Base-by-base conservation (phyloP, 1,140 invertebrate genomes). In the Pteromalus puparum region DNA sequence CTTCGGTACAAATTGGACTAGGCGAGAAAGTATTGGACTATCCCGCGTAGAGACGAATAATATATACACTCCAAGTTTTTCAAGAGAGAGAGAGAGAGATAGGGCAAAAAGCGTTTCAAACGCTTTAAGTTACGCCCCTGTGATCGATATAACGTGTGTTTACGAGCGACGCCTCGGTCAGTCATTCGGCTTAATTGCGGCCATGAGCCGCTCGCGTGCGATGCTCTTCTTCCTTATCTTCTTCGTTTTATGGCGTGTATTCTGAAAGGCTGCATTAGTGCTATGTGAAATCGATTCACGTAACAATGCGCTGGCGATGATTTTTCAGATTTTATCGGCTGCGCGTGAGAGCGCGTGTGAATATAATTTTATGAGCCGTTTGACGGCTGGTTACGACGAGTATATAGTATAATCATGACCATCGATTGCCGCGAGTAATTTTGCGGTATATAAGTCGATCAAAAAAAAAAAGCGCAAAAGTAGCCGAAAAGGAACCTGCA, bases 171-270 rank as follows among this genome's bases (percentile, higher is more conserved):
- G 80, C 67, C 28, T 86, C 86, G 87, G 87, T 89, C 87, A 89
- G 90, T 91, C 90, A 91, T 90, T 89, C 85, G 85, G 87, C 86
- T 90, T 91, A 90, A 91, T 91, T 90, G 89, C 87, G 78, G 84
- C 85, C 18, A 75, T 26, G 75, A 30, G 24, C 61, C 21, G 61
- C 61, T n/a, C 77, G 77, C 61, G 85, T 86, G 87, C 75, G 83
- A 87, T 30, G 65, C n/a, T 12, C 24, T 30, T 70, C 67, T 70
- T 70, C 21, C 46, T 48, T 18, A 18, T 48, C 10, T 48, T 15
- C 46, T 18, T 13, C 30, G 30, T 30, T 5, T 2, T 30, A 5
- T 30, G 30, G 30, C 30, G 30, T 30, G 30, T 30, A 30, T 30
- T 1, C 30, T 30, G 30, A 30, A 30, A 30, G 30, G 30, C 30